Evolutionary conservation across 2,113 vertebrate species (phyloP), one percentile per base, ranked within the genome.

Genomic region (Xiphophorus couchianus): DNA sequence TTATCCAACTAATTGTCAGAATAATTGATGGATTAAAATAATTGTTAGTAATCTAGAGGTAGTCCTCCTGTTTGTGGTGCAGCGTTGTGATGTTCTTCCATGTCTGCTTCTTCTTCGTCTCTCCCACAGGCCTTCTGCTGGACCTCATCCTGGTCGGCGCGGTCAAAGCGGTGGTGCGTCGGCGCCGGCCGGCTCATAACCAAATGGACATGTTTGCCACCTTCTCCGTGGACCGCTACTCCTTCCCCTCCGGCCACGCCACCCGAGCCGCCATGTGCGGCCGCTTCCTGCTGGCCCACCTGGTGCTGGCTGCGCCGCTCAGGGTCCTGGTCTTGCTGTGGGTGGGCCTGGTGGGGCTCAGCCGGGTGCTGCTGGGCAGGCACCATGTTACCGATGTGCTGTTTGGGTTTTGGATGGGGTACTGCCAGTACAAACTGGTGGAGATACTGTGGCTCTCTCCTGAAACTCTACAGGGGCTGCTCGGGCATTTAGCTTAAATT

Each of bases 141-240:
- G 98, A 99, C 89, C 86, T 99, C 22, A 78, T 96, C 82, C 88
- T 99, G 82, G 97, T 99, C 29, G 87, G 82, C 0, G 85, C 94
- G 29, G 94, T 98, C 69, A 99, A 99, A 89, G 96, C 96, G 0
- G 83, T 97, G 2, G 97, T 99, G 71, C 96, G 93, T 69, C 95
- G 98, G 33, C 96, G 95, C 0, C 95, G 98, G 0, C 98, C 98
- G 0, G 86, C 95, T 0, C 96, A 98, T 84, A 99, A 99, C 91
- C 97, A 96, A 61, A 98, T 98, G 97, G 98, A 99, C 93, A 99
- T 99, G 98, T 99, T 99, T 11, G 93, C 96, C 92, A 97, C 97
- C 14, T 92, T 98, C 75, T 99, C 98, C 0, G 97, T 99, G 92
- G 98, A 99, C 94, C 94, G 96, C 86, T 99, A 97, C 84, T 99